These are phyloP conservation scores for Mus minutoides DNA, from an alignment of 2,797 vertebrate species.

Conservation along the genomic window DNA sequence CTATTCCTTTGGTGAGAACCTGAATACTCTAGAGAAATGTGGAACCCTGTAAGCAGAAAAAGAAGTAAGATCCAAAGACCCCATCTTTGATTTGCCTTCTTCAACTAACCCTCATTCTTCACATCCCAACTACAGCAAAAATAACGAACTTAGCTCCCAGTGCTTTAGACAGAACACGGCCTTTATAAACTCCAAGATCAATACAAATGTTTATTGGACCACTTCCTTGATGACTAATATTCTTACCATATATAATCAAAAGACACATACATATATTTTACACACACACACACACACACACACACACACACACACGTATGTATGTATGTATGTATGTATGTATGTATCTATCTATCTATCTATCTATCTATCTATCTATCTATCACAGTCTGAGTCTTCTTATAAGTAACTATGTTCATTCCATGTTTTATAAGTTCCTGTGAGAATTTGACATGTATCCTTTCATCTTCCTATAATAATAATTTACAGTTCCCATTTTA, in stretches of 20 bases:
- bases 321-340: too few species aligned
- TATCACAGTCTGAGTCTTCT: not conserved
- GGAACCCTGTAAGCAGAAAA: not conserved
- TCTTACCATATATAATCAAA: not conserved
- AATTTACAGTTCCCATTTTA: not conserved
- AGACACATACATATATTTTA: not conserved
- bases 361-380: not conserved
- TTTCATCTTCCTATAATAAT: not conserved
- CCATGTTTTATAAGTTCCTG: not conserved
- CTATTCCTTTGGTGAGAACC: not conserved
- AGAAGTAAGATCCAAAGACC: too few species aligned
- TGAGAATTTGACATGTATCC: not conserved
- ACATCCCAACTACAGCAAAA: not conserved
- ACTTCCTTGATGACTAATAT: not conserved
- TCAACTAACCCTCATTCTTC: not conserved
- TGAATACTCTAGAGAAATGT: not conserved
- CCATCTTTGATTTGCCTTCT: slow-evolving; percentile 3
- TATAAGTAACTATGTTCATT: not conserved
- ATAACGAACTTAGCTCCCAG: not conserved
- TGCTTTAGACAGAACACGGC: not conserved
- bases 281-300: not conserved
- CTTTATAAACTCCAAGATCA: not conserved
- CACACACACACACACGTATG: too few species aligned
- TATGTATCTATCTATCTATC: too few species aligned
- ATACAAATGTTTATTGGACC: not conserved